Percentiles rank a stretch among this genome's conserved stretches.
Evolutionary conservation across 2,113 vertebrate species (phyloP).

Genomic region (Cyanocitta stelleri): DNA sequence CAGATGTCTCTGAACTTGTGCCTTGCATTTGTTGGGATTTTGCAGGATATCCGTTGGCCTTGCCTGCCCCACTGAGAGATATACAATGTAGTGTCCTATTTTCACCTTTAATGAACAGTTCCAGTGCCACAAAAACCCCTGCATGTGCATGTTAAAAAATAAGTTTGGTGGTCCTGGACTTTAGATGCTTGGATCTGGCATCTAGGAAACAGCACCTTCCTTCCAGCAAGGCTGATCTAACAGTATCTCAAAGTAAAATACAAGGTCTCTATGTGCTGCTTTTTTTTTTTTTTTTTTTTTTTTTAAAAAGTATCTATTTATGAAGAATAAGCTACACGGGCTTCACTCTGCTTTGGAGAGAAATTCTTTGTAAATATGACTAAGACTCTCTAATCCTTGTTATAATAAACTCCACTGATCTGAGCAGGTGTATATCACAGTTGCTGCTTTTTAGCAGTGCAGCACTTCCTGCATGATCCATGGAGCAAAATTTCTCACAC

Average conservation of each 20-base stretch:
- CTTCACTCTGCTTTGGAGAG: slow-evolving; percentile 27
- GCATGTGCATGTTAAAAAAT: not conserved
- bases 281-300: not conserved
- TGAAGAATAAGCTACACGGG: slow-evolving; percentile 9
- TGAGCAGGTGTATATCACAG: slow-evolving; percentile 29
- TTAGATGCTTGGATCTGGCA: not conserved
- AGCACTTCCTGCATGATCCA: not conserved
- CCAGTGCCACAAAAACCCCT: not conserved
- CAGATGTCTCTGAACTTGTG: not conserved
- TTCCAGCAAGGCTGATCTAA: not conserved
- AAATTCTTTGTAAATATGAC: slow-evolving; percentile 60
- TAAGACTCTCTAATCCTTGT: slow-evolving; percentile 23
- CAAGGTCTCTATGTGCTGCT: not conserved
- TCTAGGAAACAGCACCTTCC: not conserved
- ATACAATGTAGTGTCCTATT: not conserved
- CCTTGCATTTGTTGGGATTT: not conserved
- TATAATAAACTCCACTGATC: slow-evolving; percentile 15
- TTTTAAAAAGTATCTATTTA: not conserved
- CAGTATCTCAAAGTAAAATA: slow-evolving; percentile 1
- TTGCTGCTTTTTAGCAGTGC: slow-evolving; percentile 4
- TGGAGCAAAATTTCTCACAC: not conserved
- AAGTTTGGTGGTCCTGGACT: not conserved
- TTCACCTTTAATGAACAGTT: not conserved
- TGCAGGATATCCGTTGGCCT: not conserved
- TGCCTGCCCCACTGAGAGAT: not conserved